phyloP scores from a whole-genome alignment of 2,797 vertebrate species.

The Hafferia zeledoni region DNA sequence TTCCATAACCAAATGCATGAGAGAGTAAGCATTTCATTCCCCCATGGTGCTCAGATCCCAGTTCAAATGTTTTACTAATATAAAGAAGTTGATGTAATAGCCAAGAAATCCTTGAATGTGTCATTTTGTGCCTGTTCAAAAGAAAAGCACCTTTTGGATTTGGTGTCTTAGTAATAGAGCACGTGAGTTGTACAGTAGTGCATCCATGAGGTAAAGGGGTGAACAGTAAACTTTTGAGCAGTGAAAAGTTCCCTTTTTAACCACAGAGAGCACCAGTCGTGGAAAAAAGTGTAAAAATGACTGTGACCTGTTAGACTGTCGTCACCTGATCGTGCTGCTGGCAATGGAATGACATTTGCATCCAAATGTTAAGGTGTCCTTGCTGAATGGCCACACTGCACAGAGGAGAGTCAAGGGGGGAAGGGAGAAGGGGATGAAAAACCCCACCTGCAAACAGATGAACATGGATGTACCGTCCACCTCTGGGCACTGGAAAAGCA shows the following conservation, averaged over 20 bases:
- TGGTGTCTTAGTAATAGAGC: neutral
- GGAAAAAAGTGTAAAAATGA: neutral
- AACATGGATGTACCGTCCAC: neutral
- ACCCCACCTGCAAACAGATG: neutral
- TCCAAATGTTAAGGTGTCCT: neutral
- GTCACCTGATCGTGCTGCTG: neutral
- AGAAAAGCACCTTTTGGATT: neutral
- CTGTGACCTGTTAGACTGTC: neutral
- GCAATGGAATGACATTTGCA: neutral
- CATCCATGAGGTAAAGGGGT: neutral
- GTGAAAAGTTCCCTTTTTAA: slow-evolving; percentile 26
- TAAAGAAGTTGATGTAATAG: neutral
- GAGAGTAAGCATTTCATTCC: slow-evolving; percentile 43
- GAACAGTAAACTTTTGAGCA: neutral
- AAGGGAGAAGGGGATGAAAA: neutral
- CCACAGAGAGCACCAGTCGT: neutral
- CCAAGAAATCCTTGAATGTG: neutral
- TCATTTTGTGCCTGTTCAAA: neutral
- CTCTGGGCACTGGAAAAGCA: neutral
- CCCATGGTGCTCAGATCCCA: neutral
- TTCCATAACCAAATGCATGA: slow-evolving; percentile 64
- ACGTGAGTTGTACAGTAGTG: neutral
- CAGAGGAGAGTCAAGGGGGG: neutral
- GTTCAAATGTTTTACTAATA: neutral
- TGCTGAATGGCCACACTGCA: neutral